Evolutionary conservation across 1,140 invertebrate species (phyloP), one percentile per base, ranked within the genome.

Genomic region (Aphaenogaster rudis): DNA sequence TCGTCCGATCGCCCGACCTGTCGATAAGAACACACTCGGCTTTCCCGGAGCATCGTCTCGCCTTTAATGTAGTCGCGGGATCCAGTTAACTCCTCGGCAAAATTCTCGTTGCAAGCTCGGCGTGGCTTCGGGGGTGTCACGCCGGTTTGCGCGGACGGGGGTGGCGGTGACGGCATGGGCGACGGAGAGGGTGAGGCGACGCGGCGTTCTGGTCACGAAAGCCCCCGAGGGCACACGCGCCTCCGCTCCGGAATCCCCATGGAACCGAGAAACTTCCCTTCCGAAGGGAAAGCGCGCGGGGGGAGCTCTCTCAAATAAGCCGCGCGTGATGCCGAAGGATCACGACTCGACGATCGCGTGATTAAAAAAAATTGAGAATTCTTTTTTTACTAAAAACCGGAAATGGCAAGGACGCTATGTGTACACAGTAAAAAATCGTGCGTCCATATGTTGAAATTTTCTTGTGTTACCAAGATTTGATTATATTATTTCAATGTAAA

Each of bases 181-280:
- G 72, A 82, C n/a, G 50, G 67, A 28, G 50, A 59, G 63, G 9
- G 85, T 42, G 79, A 87, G 79, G 48, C 36, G 63, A 81, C 21
- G 54, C 48, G 80, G 50, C 80, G 86, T 76, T 85, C 80, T 85
- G 86, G 86, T 87, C 86, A 85, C 86, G 86, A 85, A 87, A 87
- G 61, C 67, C 63, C 80, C 50, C 48, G 67, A 81, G 54, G 86
- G 80, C 39, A 76, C 39, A 84, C 57, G 86, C 80, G 67, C 66
- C 66, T 64, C 28, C 72, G 28, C 36, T 21, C 61, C 11, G 36
- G 59, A 79, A 86, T 86, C 82, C 61, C 59, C 39, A 59, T 36
- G 74, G 74, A 79, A 76, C 39, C 61, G 59, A 45, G 61, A 54
- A 66, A 87, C 78, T 86, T 87, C 66, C 66, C 79, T 86, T 84